Base-by-base conservation (phyloP, 2,888 invertebrate genomes). In the Leucophenga montana region DNA sequence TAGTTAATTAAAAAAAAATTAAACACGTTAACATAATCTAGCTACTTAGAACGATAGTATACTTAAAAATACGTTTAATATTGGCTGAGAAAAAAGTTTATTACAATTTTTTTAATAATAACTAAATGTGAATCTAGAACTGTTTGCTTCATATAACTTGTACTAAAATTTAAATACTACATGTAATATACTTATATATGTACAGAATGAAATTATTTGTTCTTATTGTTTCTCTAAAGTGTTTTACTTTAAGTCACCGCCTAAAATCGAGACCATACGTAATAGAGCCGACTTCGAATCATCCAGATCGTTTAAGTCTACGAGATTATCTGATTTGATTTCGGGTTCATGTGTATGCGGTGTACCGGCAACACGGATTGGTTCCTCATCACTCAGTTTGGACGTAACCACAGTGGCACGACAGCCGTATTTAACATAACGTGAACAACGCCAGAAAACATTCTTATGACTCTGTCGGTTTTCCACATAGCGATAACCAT, bases 381-480 rank as follows among this genome's bases (percentile, higher is more conserved):
- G 82, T 0, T 85, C 84, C 70, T 83, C 83, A 33, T 87, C 84
- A 56, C 85, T 85, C 0, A 85, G 74, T 73, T 88, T 89, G 6
- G 89, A 88, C 11, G 89, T 89, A 2, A 88, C 89, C 20, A 88
- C 80, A 0, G 89, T 88, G 31, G 89, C 89, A 0, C 89, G 81
- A 74, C 89, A 89, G 22, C 86, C 85, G 71, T 86, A 88, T 74
- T 88, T 89, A 0, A 89, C 89, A 71, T 89, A 89, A 20, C 88
- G 85, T 0, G 88, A 87, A 72, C 89, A 89, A 3, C 89, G 85
- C 89, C 89, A 89, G 74, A 89, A 89, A 59, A 88, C 86, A 67
- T 89, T 89, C 69, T 88, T 89, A 44, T 85, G 82, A 57, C 89
- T 89, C 75, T 89, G 88, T 0, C 89, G 85, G 77, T 89, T 89